Percentiles rank a stretch among this genome's conserved stretches.
Conservation (phyloP, 1,140 invertebrate genomes). For the Drusus annulatus region DNA sequence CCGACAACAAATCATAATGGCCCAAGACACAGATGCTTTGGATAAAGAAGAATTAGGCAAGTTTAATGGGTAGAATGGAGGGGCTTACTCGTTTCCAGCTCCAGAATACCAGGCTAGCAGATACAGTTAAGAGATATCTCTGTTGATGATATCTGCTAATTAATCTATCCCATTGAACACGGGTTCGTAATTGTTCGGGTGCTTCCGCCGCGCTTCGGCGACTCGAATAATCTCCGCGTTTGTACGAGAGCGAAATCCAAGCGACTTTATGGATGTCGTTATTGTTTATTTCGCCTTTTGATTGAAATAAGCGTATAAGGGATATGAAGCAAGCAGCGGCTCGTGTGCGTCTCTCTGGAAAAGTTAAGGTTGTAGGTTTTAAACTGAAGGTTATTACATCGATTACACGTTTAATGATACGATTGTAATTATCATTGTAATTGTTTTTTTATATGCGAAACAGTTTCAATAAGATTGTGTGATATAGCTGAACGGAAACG, state of each 20-base stretch:
- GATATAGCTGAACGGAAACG: too few relatives aligned
- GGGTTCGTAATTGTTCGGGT: conserved; percentile 39
- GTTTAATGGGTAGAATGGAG: conserved; percentile 12
- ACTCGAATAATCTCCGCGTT: conserved; percentile 3
- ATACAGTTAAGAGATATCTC: conserved; percentile 32
- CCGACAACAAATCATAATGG: conserved; percentile 27
- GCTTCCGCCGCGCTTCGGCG: conserved; percentile 38
- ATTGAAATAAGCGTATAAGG: too few relatives aligned
- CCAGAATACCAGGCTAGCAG: conserved; percentile 1
- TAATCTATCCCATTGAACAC: conserved; percentile 36
- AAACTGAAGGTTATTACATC: too few relatives aligned
- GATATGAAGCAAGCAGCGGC: too few relatives aligned
- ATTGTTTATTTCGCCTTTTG: conserved; percentile 15
- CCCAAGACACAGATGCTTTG: conserved; percentile 24
- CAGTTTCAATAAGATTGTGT: too few relatives aligned
- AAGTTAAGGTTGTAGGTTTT: too few relatives aligned
- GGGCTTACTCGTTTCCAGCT: background rate
- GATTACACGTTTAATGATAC: too few relatives aligned
- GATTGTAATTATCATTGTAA: too few relatives aligned
- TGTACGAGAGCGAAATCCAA: background rate
- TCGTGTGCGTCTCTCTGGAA: too few relatives aligned
- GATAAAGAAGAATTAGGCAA: conserved; percentile 12
- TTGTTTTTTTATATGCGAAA: too few relatives aligned
- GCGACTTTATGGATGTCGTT: conserved; percentile 10
- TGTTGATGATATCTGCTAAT: conserved; percentile 34